Percentiles rank a stretch among this genome's conserved stretches.
phyloP scores from a whole-genome alignment of 2,797 vertebrate genomes.

The Melanitta fusca region DNA sequence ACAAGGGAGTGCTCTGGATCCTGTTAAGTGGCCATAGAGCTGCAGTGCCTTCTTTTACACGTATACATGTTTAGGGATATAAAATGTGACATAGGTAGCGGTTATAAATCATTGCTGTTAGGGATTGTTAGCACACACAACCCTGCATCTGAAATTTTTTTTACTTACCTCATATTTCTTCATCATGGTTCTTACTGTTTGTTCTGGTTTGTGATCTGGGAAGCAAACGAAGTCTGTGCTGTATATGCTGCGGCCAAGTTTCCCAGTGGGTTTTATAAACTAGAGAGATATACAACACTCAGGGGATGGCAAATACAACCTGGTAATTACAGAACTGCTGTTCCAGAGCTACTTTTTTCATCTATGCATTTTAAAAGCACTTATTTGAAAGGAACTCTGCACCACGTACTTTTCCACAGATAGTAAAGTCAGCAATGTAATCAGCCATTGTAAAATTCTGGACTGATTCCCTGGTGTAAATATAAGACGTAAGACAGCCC shows the following conservation, averaged over 20 bases:
- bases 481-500: background rate
- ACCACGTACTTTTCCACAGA: background rate
- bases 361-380: background rate
- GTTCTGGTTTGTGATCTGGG: background rate
- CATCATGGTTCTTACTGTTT: background rate
- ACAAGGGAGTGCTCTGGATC: background rate
- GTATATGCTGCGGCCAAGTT: background rate
- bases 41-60: background rate
- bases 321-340: background rate
- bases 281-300: background rate
- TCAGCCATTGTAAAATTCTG: background rate
- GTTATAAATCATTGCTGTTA: background rate
- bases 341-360: background rate
- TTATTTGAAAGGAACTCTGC: background rate
- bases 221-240: conserved; percentile 3
- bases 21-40: background rate
- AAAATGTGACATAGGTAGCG: background rate
- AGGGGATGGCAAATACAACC: background rate
- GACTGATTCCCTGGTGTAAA: background rate
- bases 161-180: background rate
- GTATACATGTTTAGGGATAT: background rate
- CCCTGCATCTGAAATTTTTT: background rate
- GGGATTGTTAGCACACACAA: background rate
- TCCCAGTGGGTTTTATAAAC: background rate
- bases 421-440: background rate